Evolutionary conservation across 2,888 invertebrate species (phyloP), one percentile per base, ranked within the genome.

Genomic region (Ophioninae sp.): DNA sequence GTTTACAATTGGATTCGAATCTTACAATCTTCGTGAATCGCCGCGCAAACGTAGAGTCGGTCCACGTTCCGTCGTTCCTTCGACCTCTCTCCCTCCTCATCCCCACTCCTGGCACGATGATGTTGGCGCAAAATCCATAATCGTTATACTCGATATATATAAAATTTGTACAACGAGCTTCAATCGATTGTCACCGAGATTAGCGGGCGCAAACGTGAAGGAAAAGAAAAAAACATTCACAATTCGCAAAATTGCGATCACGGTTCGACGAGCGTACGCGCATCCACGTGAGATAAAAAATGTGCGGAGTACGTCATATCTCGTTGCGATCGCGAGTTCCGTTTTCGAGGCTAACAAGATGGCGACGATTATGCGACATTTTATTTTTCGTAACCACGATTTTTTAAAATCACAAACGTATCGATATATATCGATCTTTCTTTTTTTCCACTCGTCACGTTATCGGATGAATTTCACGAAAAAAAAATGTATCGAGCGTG

Each of bases 41-140:
- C 82, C 86, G 87, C 88, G 86, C 85, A 85, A 86, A 87, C 78
- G 84, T 83, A 67, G 70, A 70, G 79, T 82, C 70, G 82, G 79
- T 84, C 82, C 84, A 69, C 44, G 64, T 79, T 79, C 82, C 79
- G 65, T 75, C 68, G 82, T 84, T 84, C 84, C 84, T 30, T 30
- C 30, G 30, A 30, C 30, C 30, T 30, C 30, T 30, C 30, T 30
- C 30, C 3, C 68, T 64, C 80, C 75, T 84, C 79, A 84, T 62
- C 79, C 87, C 86, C 87, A 88, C 89, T 87, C 87, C 86, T 88
- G 90, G 86, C 87, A 86, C 87, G 83, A 86, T 87, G 89, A 88
- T 79, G 82, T 78, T 85, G 81, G 79, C 83, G 87, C 86, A 89
- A 90, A 89, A 90, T 90, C 89, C 86, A 90, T 90, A 90, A 89